Percentiles rank a stretch among this genome's conserved stretches.
Conservation (phyloP, 1,140 invertebrate genomes). For the Solenopsis fugax region DNA sequence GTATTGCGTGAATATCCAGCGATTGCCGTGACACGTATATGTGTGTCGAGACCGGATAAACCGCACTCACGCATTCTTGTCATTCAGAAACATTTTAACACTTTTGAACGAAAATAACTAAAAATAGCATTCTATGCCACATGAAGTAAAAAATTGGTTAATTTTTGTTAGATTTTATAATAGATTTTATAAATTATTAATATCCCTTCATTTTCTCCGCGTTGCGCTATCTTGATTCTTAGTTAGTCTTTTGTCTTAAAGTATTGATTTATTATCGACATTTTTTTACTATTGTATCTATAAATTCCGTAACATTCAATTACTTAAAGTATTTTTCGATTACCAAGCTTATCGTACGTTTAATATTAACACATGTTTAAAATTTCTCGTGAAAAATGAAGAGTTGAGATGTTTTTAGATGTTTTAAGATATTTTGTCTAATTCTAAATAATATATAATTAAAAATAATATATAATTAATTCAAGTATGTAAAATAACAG, state of each 20-base stretch:
- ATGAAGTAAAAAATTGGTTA: background rate
- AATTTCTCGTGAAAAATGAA: background rate
- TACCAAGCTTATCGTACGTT: background rate
- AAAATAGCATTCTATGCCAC: background rate
- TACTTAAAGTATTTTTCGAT: background rate
- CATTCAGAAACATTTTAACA: slow-evolving; percentile 22
- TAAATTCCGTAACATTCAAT: background rate
- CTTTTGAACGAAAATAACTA: background rate
- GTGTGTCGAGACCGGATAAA: slow-evolving; percentile 10
- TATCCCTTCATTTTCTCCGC: background rate
- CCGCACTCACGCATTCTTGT: slow-evolving; percentile 16
- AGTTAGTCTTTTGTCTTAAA: background rate
- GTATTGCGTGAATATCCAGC: slow-evolving; percentile 10
- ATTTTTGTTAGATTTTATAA: slow-evolving; percentile 3
- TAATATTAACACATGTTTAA: background rate
- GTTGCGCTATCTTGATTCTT: background rate
- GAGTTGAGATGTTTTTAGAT: background rate
- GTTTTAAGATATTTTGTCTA: background rate
- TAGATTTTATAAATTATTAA: slow-evolving; percentile 26
- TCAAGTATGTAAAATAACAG: background rate
- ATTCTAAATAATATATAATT: background rate
- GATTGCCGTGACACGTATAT: background rate
- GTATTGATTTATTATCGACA: slow-evolving; percentile 3
- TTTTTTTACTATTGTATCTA: background rate
- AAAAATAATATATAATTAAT: background rate